Percentiles rank a stretch among this genome's conserved stretches.
Conservation (phyloP, 1,140 invertebrate genomes). For the Choristoneura fumiferana region DNA sequence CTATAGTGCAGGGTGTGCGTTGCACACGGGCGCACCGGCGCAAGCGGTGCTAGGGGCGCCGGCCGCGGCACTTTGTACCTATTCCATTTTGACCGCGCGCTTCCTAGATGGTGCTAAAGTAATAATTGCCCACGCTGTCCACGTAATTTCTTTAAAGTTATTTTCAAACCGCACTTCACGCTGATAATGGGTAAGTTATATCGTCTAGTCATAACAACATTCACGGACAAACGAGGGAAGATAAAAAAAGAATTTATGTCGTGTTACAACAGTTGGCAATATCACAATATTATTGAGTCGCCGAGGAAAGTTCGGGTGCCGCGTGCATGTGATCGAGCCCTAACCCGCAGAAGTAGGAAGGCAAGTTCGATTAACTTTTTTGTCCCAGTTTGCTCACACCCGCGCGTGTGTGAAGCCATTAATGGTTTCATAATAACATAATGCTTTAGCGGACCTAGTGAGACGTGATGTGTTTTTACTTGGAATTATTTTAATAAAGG, state of each 20-base stretch:
- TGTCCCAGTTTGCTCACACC: not conserved
- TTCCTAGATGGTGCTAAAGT: too few species aligned
- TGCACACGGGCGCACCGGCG: too few species aligned
- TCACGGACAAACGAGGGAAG: not conserved
- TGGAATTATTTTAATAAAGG: too few species aligned
- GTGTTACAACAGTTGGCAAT: not conserved
- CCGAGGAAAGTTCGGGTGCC: constrained; percentile 6
- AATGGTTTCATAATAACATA: not conserved
- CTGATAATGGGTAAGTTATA: not conserved
- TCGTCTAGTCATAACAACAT: not conserved
- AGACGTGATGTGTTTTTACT: too few species aligned
- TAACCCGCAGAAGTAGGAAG: not conserved
- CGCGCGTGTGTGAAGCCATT: not conserved
- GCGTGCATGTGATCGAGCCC: constrained; percentile 1
- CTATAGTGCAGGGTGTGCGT: too few species aligned
- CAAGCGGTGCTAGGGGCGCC: too few species aligned
- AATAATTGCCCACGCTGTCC: too few species aligned
- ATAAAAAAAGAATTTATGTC: constrained; percentile 4
- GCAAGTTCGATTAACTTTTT: constrained; percentile 3
- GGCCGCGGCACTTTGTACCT: too few species aligned
- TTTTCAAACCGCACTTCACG: not conserved
- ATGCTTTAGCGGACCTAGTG: too few species aligned
- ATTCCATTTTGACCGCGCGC: too few species aligned
- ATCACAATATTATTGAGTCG: constrained; percentile 15
- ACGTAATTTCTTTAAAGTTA: not conserved